Evolutionary conservation across 2,888 invertebrate species (phyloP), one percentile per base, ranked within the genome.

Genomic region (Druceiella hillmani): DNA sequence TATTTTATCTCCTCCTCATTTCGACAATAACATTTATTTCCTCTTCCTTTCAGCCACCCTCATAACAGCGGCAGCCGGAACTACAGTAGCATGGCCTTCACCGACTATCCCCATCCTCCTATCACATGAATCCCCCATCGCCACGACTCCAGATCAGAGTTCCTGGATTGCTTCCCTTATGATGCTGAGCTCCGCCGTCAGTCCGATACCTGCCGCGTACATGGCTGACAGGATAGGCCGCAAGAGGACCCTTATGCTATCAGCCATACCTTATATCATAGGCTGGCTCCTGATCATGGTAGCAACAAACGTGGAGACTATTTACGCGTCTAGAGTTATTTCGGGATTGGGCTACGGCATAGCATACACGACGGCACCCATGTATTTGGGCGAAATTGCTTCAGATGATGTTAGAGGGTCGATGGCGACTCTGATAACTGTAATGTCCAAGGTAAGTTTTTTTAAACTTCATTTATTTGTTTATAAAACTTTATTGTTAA

Each of bases 141-240:
- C 62, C 30, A 73, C 76, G 27, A 64, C 73, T 2, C 58, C 64
- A 26, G 74, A 74, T 46, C 72, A 78, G 60, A 75, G 77, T 50
- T 78, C 78, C 17, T 77, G 78, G 77, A 73, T 79, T 52, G 81
- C 76, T 3, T 78, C 80, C 14, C 66, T 81, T 35, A 78, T 78
- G 58, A 70, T 80, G 33, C 59, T 81, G 37, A 79, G 77, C 44
- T 77, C 69, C 51, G 76, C 79, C 26, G 66, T 74, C 17, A 80
- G 80, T 28, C 79, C 78, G 3, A 62, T 80, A n/a, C 60, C 77
- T 3, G 78, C 78, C 1, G 76, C 79, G 1, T 69, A 78, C 50
- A 58, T 81, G 30, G 78, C 79, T 22, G 80, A 82, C 59, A 64
- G 70, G 41, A 66, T 81, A 39, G 83, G 83, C 10, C 69, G 81